Base-by-base conservation (phyloP, 2,113 vertebrate genomes). In the Acanthochromis polyacanthus region DNA sequence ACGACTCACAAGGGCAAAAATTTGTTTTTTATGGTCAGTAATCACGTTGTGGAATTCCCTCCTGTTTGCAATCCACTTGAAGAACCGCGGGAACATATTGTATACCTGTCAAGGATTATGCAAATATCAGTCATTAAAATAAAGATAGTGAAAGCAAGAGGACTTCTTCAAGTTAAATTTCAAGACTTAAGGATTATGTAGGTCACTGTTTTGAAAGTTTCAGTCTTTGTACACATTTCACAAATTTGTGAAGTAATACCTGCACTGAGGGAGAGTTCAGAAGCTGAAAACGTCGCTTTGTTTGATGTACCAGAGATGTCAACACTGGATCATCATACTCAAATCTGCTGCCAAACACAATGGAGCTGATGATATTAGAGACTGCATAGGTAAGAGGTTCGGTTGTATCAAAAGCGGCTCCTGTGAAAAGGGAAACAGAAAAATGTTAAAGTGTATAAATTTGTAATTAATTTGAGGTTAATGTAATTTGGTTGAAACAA, bases 271-370 rank as follows among this genome's bases (percentile, higher is more conserved):
- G 40, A 1, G 80, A 61, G 7, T 36, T 53, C 0, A 1, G 0
- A 0, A 82, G 22, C 2, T 53, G 48, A 0, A 57, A 6, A 1
- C 0, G 20, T 48, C 9, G 57, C 22, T 50, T 79, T 1, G 17
- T 57, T 10, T 32, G 51, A 3, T 70, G 3, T 0, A 89, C 64
- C 72, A 89, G 3, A 1, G 63, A 45, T 3, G 28, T 75, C 16
- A 90, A 90, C 17, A 64, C 56, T 3, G 70, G 80, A 11, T 90
- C 82, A 8, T 80, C 70, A 3, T 92, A 90, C 11, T 83, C 83
- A 70, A 92, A 90, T 30, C 83, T 86, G 80, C 15, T 82, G 30
- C 89, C 89, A 5, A 88, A 92, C 2, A 88, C 70, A 25, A 90
- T 57, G 28, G 82, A 87, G 70, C 80, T 85, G 71, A 90, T 90